Percentiles rank a stretch among this genome's conserved stretches.
These are phyloP conservation scores for Apostichopus californicus DNA, from an alignment of 35 echinoderm and acorn worm species.

Conservation along the genomic window DNA sequence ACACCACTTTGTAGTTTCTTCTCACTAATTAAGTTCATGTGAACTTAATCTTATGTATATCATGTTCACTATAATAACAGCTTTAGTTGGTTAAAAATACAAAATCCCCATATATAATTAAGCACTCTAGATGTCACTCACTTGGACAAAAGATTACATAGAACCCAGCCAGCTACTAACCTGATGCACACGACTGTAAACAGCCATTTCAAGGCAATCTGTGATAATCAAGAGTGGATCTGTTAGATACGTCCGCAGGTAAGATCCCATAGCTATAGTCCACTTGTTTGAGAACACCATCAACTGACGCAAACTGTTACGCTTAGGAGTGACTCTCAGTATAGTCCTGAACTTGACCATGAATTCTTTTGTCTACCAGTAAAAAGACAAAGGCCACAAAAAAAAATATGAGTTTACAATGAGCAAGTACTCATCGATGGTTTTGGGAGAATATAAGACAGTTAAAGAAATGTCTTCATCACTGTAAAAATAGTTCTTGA, in stretches of 20 bases:
- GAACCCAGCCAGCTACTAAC: constrained; percentile 20
- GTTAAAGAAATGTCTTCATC: neutral
- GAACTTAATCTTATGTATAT: too few relatives aligned
- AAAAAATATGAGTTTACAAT: neutral
- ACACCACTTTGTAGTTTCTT: too few relatives aligned
- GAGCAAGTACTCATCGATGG: too few relatives aligned
- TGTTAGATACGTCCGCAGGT: constrained; percentile 67
- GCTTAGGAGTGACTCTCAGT: constrained; percentile 23
- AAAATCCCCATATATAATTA: too few relatives aligned
- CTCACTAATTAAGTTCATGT: too few relatives aligned
- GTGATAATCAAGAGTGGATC: constrained; percentile 81
- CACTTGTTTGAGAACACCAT: constrained; percentile 77
- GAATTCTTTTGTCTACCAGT: constrained; percentile 69
- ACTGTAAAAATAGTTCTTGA: neutral
- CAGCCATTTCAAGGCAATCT: constrained; percentile 72
- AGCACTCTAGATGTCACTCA: too few relatives aligned
- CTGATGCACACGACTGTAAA: constrained; percentile 80
- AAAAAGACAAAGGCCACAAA: neutral
- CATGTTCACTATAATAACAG: too few relatives aligned
- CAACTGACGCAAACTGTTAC: constrained; percentile 69
- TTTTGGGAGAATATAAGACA: neutral
- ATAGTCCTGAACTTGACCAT: constrained; percentile 59
- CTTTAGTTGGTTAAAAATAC: too few relatives aligned
- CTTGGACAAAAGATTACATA: too few relatives aligned
- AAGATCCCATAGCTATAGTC: constrained; percentile 72